Evolutionary conservation across 2,888 invertebrate genomes (phyloP).

Genomic region (Dinocampus coccinellae): DNA sequence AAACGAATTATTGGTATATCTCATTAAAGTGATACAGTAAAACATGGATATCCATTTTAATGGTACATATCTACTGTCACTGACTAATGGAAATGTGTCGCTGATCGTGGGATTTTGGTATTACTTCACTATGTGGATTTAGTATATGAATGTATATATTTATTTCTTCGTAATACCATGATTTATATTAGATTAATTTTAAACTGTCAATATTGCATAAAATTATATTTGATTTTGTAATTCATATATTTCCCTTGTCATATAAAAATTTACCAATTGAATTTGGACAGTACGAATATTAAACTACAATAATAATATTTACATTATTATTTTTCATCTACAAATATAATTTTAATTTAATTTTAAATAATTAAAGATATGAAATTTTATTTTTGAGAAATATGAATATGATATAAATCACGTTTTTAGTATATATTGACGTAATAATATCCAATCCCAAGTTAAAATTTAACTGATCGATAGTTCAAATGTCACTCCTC

Average conservation of each 20-base stretch:
- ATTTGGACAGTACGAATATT: too few species aligned
- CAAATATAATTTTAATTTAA: too few species aligned
- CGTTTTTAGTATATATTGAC: not conserved
- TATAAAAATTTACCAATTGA: too few species aligned
- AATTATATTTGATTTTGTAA: too few species aligned
- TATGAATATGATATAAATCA: not conserved
- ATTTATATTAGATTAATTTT: not conserved
- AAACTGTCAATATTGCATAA: not conserved
- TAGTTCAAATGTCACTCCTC: not conserved
- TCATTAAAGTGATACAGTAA: conserved; percentile 6
- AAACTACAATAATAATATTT: not conserved
- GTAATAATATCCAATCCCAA: not conserved
- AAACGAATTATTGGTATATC: conserved; percentile 9
- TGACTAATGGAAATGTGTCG: conserved; percentile 1
- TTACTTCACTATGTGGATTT: not conserved
- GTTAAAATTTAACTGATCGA: not conserved
- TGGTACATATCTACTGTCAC: not conserved
- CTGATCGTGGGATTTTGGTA: not conserved
- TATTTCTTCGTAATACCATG: not conserved
- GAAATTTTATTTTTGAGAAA: not conserved
- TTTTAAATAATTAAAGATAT: too few species aligned
- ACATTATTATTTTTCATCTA: not conserved
- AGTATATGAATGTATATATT: not conserved
- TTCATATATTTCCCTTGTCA: too few species aligned
- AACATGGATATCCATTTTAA: not conserved